Evolutionary conservation across 2,113 vertebrate species (phyloP).

Genomic region (Jaculus jaculus): DNA sequence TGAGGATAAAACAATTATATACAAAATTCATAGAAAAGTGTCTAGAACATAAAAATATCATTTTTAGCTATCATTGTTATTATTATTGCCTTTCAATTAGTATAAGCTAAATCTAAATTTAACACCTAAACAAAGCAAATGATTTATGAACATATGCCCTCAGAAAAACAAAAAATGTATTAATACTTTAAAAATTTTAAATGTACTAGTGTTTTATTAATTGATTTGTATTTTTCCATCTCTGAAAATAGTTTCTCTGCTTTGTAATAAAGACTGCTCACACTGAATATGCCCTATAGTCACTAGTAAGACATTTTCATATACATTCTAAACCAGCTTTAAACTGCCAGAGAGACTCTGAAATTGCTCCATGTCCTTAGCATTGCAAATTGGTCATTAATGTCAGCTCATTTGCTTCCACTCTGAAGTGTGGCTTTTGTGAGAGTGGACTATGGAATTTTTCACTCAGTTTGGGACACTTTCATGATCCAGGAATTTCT

Average conservation of each 20-base stretch:
- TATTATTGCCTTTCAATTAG: not conserved
- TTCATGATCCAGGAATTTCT: not conserved
- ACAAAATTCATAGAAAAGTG: not conserved
- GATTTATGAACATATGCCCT: not conserved
- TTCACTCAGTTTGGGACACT: not conserved
- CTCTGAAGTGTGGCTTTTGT: not conserved
- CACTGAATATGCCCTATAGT: not conserved
- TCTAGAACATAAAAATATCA: not conserved
- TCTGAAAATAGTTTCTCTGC: not conserved
- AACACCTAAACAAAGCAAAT: not conserved
- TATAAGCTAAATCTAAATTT: not conserved
- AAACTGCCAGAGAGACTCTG: not conserved
- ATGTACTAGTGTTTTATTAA: not conserved
- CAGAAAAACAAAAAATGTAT: no score
- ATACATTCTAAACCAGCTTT: not conserved
- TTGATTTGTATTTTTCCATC: not conserved
- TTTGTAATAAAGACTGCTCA: not conserved
- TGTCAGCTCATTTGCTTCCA: not conserved
- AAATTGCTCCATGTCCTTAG: not conserved
- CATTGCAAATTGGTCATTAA: not conserved
- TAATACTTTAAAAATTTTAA: not conserved
- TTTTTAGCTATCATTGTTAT: not conserved
- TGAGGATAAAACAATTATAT: not conserved
- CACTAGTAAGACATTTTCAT: not conserved
- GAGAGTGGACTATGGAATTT: not conserved